These are phyloP conservation scores for Holothuria leucospilota DNA, from an alignment of 53 echinoderm and acorn worm species.

Conservation along the genomic window DNA sequence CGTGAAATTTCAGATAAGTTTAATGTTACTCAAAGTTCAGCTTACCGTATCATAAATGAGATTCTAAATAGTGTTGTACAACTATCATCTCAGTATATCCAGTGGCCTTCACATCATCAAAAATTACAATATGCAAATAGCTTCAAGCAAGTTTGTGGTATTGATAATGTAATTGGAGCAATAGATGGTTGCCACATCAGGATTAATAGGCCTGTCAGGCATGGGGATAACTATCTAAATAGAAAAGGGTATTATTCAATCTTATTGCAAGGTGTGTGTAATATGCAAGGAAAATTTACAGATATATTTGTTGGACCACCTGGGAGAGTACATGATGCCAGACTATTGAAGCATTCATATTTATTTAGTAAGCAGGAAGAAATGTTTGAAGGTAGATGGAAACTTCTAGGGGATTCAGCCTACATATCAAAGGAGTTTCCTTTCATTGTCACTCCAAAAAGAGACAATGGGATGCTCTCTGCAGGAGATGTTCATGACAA, in stretches of 20 bases:
- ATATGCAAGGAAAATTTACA: not conserved
- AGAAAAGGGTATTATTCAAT: slow-evolving; percentile 1
- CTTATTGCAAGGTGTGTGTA: not conserved
- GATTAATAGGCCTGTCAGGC: not conserved
- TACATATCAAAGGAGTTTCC: not conserved
- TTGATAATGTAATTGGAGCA: not conserved
- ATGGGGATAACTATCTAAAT: slow-evolving; percentile 16
- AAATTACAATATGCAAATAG: not conserved
- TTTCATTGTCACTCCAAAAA: not conserved
- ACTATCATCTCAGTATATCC: not conserved
- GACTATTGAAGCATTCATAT: not conserved
- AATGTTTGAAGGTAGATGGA: not conserved
- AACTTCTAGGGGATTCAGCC: not conserved
- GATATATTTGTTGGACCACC: slow-evolving; percentile 15
- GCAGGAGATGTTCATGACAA: not conserved
- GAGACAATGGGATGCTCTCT: not conserved
- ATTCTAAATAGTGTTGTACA: not conserved
- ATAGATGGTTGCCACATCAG: slow-evolving; percentile 8
- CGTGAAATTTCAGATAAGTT: not conserved
- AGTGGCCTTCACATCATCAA: not conserved
- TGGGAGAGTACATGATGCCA: slow-evolving; percentile 1
- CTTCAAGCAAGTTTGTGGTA: not conserved
- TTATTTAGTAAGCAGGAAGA: not conserved
- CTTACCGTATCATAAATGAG: not conserved
- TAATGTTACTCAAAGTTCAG: not conserved